These are phyloP conservation scores for Pollachius pollachius DNA, from an alignment of 2,113 vertebrate genomes.

Conservation along the genomic window DNA sequence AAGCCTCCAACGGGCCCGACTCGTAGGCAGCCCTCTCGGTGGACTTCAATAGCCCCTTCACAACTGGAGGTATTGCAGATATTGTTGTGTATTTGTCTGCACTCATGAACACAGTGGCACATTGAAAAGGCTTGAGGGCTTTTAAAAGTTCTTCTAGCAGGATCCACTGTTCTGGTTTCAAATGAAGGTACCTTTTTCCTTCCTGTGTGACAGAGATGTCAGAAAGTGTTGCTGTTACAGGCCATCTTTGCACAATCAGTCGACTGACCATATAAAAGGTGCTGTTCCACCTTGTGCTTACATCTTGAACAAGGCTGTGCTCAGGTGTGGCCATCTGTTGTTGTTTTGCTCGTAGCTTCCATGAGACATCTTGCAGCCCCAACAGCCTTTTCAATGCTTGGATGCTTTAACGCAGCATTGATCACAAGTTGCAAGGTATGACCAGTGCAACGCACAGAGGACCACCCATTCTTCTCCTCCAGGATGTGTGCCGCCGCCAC, in stretches of 20 bases:
- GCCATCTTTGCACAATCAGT: constrained; percentile 29
- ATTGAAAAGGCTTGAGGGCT: constrained; percentile 26
- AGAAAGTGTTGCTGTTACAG: constrained; percentile 25
- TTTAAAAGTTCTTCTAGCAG: constrained; percentile 22
- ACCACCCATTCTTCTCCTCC: constrained; percentile 20
- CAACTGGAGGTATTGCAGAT: constrained; percentile 27
- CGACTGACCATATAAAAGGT: too few relatives aligned
- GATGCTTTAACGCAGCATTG: constrained; percentile 18
- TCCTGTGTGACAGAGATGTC: constrained; percentile 24
- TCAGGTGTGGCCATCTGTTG: constrained; percentile 19
- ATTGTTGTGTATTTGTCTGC: constrained; percentile 26
- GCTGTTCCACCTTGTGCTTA: too few relatives aligned
- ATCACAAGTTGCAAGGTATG: constrained; percentile 19
- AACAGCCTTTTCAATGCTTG: too few relatives aligned
- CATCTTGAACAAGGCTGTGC: constrained; percentile 21
- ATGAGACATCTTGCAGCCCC: too few relatives aligned
- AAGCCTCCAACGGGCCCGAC: constrained; percentile 7
- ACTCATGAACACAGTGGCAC: constrained; percentile 30
- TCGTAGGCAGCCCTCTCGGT: constrained; percentile 16
- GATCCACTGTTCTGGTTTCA: constrained; percentile 27
- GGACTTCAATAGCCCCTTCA: constrained; percentile 33
- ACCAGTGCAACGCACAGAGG: constrained; percentile 14
- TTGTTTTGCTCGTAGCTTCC: constrained; percentile 24
- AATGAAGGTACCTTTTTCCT: constrained; percentile 18
- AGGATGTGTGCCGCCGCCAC: too few relatives aligned